phyloP scores from a whole-genome alignment of 53 echinoderm and acorn worm species.

The Antedon mediterranea region DNA sequence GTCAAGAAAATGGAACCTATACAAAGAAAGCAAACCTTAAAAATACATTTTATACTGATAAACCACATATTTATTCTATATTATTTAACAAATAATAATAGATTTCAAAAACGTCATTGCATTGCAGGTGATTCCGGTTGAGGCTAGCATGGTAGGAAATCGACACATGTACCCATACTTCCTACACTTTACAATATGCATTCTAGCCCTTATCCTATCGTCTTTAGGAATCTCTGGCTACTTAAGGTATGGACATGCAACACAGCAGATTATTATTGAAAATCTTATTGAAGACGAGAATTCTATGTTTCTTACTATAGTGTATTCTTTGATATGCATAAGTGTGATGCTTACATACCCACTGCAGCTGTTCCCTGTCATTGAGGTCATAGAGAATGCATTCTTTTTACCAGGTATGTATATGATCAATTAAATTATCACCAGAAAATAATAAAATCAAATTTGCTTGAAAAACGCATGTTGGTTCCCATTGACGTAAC shows the following conservation, averaged over 20 bases:
- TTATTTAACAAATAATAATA: too few relatives aligned
- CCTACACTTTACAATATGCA: constrained; percentile 37
- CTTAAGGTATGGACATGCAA: constrained; percentile 40
- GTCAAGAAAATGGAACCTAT: too few relatives aligned
- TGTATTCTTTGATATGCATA: constrained; percentile 41
- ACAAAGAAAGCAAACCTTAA: too few relatives aligned
- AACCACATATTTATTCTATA: too few relatives aligned
- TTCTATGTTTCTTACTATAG: constrained; percentile 2
- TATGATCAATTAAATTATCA: not conserved
- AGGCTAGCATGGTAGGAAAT: constrained; percentile 84
- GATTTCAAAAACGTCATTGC: too few relatives aligned
- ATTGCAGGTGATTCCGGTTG: constrained; percentile 77
- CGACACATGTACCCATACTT: constrained; percentile 45
- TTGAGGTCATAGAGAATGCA: constrained; percentile 54
- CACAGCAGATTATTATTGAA: constrained; percentile 64
- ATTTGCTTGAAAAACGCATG: too few relatives aligned
- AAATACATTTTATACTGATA: too few relatives aligned
- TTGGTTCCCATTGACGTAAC: too few relatives aligned
- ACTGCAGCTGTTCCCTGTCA: constrained; percentile 57
- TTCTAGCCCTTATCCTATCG: constrained; percentile 58
- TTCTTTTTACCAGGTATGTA: constrained; percentile 46
- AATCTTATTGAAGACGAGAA: constrained; percentile 24
- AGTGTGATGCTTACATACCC: constrained; percentile 73
- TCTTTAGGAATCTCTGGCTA: constrained; percentile 73
- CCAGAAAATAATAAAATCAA: too few relatives aligned